phyloP scores from a whole-genome alignment of 2,797 vertebrate species.

The Silurus lanzhouensis region DNA sequence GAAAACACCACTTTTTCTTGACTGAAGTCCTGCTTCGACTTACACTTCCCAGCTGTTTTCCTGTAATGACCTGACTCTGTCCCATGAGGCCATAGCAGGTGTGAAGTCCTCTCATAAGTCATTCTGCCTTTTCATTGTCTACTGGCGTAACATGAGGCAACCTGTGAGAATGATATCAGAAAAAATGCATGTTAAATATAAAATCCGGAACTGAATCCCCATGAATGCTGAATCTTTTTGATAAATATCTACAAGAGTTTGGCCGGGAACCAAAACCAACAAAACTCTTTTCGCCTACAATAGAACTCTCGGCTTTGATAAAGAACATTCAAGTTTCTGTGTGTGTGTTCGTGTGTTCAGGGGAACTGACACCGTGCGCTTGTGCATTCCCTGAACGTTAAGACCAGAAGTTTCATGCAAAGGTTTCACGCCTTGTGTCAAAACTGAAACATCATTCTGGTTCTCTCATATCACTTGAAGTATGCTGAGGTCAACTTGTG shows the following conservation, averaged over 20 bases:
- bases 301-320: conserved; percentile 45
- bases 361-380: neutral
- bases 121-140: conserved; percentile 5
- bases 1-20: neutral
- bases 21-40: conserved; percentile 12
- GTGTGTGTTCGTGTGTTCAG: conserved; percentile 17
- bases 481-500: conserved; percentile 64
- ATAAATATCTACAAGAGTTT: conserved; percentile 54
- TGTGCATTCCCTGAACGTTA: conserved; percentile 23
- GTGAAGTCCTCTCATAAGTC: conserved; percentile 32
- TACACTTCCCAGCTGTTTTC: conserved; percentile 34
- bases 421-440: conserved; percentile 18
- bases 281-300: conserved; percentile 44
- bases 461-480: conserved; percentile 35
- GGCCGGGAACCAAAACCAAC: conserved; percentile 54
- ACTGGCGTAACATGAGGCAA: conserved; percentile 25
- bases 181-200: neutral
- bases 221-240: conserved; percentile 52
- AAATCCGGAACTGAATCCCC: conserved; percentile 44
- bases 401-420: conserved; percentile 37
- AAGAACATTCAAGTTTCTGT: conserved; percentile 30
- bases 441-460: conserved; percentile 25
- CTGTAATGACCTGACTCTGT: conserved; percentile 31
- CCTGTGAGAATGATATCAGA: conserved; percentile 40
- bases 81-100: conserved; percentile 45